Base-by-base conservation (phyloP, 2,113 vertebrate genomes). In the Willisornis vidua region DNA sequence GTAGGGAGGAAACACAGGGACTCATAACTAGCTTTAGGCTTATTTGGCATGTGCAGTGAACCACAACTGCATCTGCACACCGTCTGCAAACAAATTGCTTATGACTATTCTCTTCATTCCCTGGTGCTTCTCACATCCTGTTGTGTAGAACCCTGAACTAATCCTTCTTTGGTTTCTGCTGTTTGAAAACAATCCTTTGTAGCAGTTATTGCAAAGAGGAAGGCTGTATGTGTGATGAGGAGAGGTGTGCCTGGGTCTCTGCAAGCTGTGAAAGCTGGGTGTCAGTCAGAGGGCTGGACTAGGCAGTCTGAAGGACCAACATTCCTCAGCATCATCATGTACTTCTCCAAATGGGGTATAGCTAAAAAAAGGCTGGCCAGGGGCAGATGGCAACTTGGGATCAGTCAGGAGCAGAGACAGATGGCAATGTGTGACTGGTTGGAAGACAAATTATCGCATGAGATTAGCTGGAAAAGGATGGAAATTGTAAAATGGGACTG, bases 361-460 rank as follows among this genome's bases (percentile, higher is more conserved):
- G 43, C 23, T 70, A 71, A 86, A 92, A 76, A 90, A 90, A 70
- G 59, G 10, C 48, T 52, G 31, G 76, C 76, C 84, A 84, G 73
- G 49, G 89, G 82, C 92, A 95, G 90, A 91, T 85, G 90, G 82
- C 58, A 90, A 68, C 90, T 73, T 85, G 66, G 87, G 85, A 95
- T 94, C 87, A 72, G 67, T 77, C 59, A 88, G 86, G 23, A 92
- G 24, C 72, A 86, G 75, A 90, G 92, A 90, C 95, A 96, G 94
- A 94, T 95, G 95, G 92, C 58, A 87, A 83, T 5, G 1, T 90
- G 54, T 0, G 3, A 88, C 90, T 63, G 24, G 48, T 88, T 96
- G 95, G 88, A 96, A 90, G 68, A 74, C 55, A 93, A 86, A 43
- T 92, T 92, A 88, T 70, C 90, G 63, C 83, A 74, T 66, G 75